Conservation (phyloP, 2,113 vertebrate genomes). For the Mormyrus lacerda region DNA sequence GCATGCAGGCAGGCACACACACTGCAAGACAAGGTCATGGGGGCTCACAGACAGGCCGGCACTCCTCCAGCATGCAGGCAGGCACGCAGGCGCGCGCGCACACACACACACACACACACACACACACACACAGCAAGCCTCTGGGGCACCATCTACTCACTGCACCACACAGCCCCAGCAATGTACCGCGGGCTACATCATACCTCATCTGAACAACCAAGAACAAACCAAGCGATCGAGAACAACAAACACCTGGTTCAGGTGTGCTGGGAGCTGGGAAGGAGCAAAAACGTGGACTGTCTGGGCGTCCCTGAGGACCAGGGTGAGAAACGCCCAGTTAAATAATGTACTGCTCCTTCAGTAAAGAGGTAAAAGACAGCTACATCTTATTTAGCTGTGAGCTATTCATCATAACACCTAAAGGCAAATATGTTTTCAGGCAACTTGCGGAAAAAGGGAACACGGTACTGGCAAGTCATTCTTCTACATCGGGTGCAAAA, state of each 20-base stretch:
- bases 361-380: not conserved
- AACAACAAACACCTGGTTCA: not conserved
- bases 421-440: not conserved
- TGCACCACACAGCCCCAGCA: too few species aligned
- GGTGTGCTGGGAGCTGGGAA: not conserved
- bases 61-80: not conserved
- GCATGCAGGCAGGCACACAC: slow-evolving; percentile 44
- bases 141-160: not conserved
- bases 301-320: not conserved
- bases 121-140: not conserved
- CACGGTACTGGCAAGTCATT: not conserved
- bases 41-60: not conserved
- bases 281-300: not conserved
- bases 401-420: not conserved
- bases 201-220: not conserved
- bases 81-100: too few species aligned
- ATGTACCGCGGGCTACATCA: too few species aligned
- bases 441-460: not conserved
- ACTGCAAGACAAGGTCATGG: slow-evolving; percentile 46
- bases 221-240: not conserved
- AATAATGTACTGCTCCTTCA: not conserved
- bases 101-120: too few species aligned
- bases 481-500: not conserved
- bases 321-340: not conserved
- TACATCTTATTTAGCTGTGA: not conserved